Evolutionary conservation across 1,140 invertebrate species (phyloP), one percentile per base, ranked within the genome.

Genomic region (Danaus plexippus): DNA sequence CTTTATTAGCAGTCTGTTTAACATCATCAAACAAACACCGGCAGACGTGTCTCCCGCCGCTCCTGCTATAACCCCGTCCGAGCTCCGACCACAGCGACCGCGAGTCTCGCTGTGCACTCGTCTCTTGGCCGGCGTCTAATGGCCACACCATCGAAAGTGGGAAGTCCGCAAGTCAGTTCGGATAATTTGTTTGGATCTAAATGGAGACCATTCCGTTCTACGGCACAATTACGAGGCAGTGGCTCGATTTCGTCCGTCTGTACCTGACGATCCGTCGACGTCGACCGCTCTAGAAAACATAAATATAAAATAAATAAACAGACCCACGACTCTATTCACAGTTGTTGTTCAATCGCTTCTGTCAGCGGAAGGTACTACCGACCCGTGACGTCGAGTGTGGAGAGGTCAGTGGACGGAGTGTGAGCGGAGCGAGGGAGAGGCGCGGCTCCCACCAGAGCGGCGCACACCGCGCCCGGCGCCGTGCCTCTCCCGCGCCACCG

Each of bases 401-500:
- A 78, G n/a, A 78, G 65, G 49, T 82, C 79, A 2, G 75, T 77
- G 54, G 74, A 77, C 42, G 73, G 75, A 18, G 74, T 73, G 53
- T 63, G 50, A 52, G 73, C 68, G 40, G 66, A 56, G 13, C 63
- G 73, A 48, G 73, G 75, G 18, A 75, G 61, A 0, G 71, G 74
- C 18, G 75, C 73, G 42, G 76, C 64, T 32, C 75, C 76, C 9
- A 75, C 74, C 9, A 81, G 61, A 8, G 75, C 75, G 9, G 77
- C 77, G 52, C 76, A 75, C 47, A 76, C 75, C 9, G 75, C 75
- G 45, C 75, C 77, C 10, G 67, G 69, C 13, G 66, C 72, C 47
- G 72, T 61, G 9, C 65, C 69, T 11, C 67, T 57, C 22, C 64
- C 64, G 52, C 89, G 90, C 76, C 91, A 91, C 13, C 90, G 86